Evolutionary conservation across 2,113 vertebrate genomes (phyloP).

Genomic region (Todiramphus saurophagus): DNA sequence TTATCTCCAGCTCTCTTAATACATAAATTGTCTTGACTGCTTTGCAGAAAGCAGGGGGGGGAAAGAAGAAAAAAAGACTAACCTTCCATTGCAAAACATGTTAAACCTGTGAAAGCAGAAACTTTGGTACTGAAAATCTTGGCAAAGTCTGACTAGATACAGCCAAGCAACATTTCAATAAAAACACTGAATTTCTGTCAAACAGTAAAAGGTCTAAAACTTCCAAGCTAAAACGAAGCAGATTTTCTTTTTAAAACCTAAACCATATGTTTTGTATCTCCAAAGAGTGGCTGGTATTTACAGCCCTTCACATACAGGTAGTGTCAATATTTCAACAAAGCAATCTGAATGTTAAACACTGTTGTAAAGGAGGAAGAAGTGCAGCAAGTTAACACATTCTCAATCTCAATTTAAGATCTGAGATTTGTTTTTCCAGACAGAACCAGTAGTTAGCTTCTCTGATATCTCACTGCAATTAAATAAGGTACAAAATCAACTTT

Average conservation of each 20-base stretch:
- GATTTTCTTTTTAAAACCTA: not conserved
- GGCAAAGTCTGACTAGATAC: not conserved
- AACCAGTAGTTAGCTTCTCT: not conserved
- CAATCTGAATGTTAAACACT: not conserved
- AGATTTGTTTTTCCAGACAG: not conserved
- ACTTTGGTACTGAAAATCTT: not conserved
- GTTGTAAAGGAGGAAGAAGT: not conserved
- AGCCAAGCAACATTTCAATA: conserved; percentile 6
- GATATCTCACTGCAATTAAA: not conserved
- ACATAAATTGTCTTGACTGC: not conserved
- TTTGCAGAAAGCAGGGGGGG: not conserved
- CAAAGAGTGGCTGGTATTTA: conserved; percentile 1
- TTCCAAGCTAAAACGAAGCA: not conserved
- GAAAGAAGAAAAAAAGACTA: not conserved
- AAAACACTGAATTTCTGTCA: not conserved
- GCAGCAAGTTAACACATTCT: not conserved
- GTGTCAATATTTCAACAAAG: not conserved
- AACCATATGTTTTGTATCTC: not conserved
- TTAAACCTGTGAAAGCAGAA: conserved; percentile 16
- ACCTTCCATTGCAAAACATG: not conserved
- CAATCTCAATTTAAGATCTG: not conserved
- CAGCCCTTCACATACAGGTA: conserved; percentile 12
- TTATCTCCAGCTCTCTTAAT: not conserved
- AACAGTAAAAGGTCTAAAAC: conserved; percentile 10
- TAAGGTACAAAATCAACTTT: not conserved